A percentile compares a stretch with the other conserved stretches of the same genome.
Evolutionary conservation across 1,140 invertebrate species (phyloP).

Genomic region (Heliothis virescens): DNA sequence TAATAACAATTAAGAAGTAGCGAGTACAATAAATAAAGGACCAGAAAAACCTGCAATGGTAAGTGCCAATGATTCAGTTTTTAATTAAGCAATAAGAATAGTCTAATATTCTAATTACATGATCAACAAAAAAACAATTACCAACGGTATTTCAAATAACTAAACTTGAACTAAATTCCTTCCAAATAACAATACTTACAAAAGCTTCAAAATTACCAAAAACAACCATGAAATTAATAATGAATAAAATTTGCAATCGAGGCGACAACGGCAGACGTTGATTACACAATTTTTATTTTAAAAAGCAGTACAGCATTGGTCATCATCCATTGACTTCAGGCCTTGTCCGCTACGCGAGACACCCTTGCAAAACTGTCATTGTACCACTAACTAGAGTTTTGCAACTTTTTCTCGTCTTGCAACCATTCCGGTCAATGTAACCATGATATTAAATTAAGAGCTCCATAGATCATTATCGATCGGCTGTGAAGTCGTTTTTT

Average conservation of each 20-base stretch:
- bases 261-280: not conserved
- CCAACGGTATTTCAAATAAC: too few relatives aligned
- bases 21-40: too few relatives aligned
- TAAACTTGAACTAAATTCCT: too few relatives aligned
- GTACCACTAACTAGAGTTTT: constrained; percentile 32
- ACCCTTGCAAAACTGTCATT: constrained; percentile 43
- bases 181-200: not conserved
- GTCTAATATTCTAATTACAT: too few relatives aligned
- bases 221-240: constrained; percentile 33
- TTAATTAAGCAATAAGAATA: too few relatives aligned
- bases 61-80: too few relatives aligned
- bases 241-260: constrained; percentile 29
- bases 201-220: not conserved
- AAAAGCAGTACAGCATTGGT: constrained; percentile 26
- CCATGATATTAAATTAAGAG: not conserved
- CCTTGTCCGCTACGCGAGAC: not conserved
- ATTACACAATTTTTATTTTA: constrained; percentile 24
- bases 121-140: too few relatives aligned
- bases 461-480: constrained; percentile 12
- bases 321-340: constrained; percentile 22
- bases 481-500: not conserved
- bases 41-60: too few relatives aligned
- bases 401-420: constrained; percentile 38
- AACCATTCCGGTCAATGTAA: constrained; percentile 20
- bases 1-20: too few relatives aligned